Conservation (phyloP, 1,140 invertebrate genomes). For the Pachyrhynchus sulphureomaculatus region DNA sequence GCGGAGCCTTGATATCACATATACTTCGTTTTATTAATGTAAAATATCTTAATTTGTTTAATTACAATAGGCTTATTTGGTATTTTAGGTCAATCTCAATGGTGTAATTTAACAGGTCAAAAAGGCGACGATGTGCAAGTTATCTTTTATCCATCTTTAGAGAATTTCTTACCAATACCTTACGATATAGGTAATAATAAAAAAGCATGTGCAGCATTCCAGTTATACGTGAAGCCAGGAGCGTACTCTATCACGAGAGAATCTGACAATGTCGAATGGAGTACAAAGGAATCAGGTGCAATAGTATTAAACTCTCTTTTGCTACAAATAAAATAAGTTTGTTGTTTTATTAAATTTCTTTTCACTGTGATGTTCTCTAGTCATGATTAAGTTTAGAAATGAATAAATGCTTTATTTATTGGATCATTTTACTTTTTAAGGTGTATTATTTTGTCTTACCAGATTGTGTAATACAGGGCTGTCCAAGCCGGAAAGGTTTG, state of each 20-base stretch:
- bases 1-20: no score
- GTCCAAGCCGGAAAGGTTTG: no score
- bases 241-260: slow-evolving; percentile 70
- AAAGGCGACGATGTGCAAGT: slow-evolving; percentile 55
- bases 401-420: no score
- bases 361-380: slow-evolving; percentile 14
- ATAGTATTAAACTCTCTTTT: slow-evolving; percentile 69
- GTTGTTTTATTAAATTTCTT: background rate
- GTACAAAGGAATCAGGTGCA: slow-evolving; percentile 84
- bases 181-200: slow-evolving; percentile 38
- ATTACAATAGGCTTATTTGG: slow-evolving; percentile 30
- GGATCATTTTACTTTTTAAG: no score
- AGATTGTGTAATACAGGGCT: no score
- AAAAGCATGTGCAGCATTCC: slow-evolving; percentile 70
- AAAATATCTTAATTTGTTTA: no score
- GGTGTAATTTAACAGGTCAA: slow-evolving; percentile 45
- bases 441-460: no score
- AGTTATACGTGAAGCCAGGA: slow-evolving; percentile 76
- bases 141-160: slow-evolving; percentile 57
- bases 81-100: slow-evolving; percentile 47
- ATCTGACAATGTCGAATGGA: slow-evolving; percentile 71
- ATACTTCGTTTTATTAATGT: no score
- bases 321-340: slow-evolving; percentile 33
- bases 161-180: slow-evolving; percentile 51
- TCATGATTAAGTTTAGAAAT: background rate